A percentile compares a stretch with the other conserved stretches of the same genome.
Evolutionary conservation across 1,140 invertebrate species (phyloP).

Genomic region (Ceratosolen solmsi): DNA sequence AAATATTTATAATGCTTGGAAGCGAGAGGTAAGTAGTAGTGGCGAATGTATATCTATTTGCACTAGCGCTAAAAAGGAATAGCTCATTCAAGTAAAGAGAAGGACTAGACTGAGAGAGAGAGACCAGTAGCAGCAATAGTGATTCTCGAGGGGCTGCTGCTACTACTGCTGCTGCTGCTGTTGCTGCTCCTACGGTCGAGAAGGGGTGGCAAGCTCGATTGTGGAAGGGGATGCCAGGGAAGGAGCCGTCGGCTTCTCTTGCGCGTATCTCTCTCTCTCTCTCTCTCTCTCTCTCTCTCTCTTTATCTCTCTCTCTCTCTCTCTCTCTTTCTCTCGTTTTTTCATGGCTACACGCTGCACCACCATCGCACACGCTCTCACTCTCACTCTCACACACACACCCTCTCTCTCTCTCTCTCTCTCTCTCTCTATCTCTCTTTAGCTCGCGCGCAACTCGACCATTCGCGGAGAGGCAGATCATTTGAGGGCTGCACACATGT

Average conservation of each 20-base stretch:
- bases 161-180: not conserved
- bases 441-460: constrained; percentile 4
- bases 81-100: constrained; percentile 7
- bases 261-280: not conserved
- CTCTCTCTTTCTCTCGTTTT: constrained; percentile 1
- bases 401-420: constrained; percentile 6
- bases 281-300: constrained; percentile 10
- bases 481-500: constrained; percentile 67
- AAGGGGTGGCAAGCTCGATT: constrained; percentile 36
- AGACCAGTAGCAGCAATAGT: not conserved
- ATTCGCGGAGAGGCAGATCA: constrained; percentile 57
- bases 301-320: not conserved
- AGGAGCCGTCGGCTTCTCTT: not conserved
- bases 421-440: not conserved
- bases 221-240: not conserved
- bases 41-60: constrained; percentile 18
- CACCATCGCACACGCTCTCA: too few relatives aligned
- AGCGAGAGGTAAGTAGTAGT: not conserved
- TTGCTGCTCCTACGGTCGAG: not conserved
- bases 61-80: constrained; percentile 13
- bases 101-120: not conserved
- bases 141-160: constrained; percentile 39
- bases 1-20: constrained; percentile 49
- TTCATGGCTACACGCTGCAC: too few relatives aligned
- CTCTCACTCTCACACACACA: not conserved